Conservation (phyloP, 2,113 vertebrate species). For the Salvelinus alpinus region DNA sequence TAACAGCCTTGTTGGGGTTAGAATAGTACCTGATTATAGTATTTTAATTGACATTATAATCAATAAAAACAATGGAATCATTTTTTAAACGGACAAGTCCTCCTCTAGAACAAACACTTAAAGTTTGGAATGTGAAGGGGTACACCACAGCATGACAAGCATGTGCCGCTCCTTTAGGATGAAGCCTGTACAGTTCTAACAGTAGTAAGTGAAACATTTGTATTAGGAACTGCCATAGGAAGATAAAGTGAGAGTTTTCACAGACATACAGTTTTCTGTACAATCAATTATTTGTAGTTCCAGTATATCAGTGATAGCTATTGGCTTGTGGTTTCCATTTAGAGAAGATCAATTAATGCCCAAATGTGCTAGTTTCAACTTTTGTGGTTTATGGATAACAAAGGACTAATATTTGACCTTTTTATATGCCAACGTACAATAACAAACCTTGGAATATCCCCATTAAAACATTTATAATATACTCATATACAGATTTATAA, state of each 20-base stretch:
- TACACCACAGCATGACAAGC: not conserved
- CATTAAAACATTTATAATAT: not conserved
- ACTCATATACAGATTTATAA: conserved; percentile 31
- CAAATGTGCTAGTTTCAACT: not conserved
- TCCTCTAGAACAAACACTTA: conserved; percentile 9
- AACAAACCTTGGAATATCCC: not conserved
- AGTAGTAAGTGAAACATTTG: not conserved
- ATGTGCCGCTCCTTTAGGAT: not conserved
- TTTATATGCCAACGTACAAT: not conserved
- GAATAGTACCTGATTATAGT: conserved; percentile 12
- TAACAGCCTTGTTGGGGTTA: not conserved
- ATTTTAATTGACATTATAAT: conserved; percentile 2
- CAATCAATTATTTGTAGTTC: not conserved
- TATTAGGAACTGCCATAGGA: not conserved
- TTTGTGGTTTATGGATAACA: not conserved
- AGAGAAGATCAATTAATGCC: not conserved
- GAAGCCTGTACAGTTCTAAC: not conserved
- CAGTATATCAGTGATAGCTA: not conserved
- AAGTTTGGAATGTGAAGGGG: not conserved
- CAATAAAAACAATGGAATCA: conserved; percentile 12
- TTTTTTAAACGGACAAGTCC: conserved; percentile 1
- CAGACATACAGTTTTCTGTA: conserved; percentile 12
- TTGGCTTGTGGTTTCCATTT: not conserved
- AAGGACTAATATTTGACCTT: no score
- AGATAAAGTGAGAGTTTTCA: not conserved